These are phyloP conservation scores for Dipodomys spectabilis DNA, from an alignment of 2,113 vertebrate genomes.

Conservation along the genomic window DNA sequence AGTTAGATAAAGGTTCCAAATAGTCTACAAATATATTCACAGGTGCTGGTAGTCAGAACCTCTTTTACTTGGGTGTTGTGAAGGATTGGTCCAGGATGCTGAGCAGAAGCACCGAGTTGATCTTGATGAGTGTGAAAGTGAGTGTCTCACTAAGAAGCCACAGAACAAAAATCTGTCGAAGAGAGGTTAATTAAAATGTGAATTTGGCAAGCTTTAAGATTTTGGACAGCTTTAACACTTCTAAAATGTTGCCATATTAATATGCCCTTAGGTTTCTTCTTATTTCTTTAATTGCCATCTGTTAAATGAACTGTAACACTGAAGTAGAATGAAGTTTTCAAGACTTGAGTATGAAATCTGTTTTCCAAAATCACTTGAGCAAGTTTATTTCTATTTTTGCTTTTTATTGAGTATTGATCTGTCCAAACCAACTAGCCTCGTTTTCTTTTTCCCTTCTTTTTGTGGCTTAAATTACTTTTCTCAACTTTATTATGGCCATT, in stretches of 20 bases:
- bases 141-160: slow-evolving; percentile 18
- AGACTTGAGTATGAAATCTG: slow-evolving; percentile 32
- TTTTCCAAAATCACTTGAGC: background rate
- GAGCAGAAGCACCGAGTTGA: background rate
- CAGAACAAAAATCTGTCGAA: slow-evolving; percentile 26
- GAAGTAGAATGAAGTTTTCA: slow-evolving; percentile 33
- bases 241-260: slow-evolving; percentile 52
- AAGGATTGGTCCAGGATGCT: background rate
- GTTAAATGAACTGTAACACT: slow-evolving; percentile 62
- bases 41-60: background rate
- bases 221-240: slow-evolving; percentile 61
- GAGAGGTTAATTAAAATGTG: slow-evolving; percentile 61
- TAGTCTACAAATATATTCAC: background rate
- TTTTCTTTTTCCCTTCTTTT: background rate
- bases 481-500: background rate
- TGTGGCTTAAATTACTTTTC: background rate
- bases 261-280: slow-evolving; percentile 51
- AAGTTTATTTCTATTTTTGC: background rate
- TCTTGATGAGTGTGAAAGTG: background rate
- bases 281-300: slow-evolving; percentile 73
- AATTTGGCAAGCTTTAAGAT: slow-evolving; percentile 61
- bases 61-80: background rate
- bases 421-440: background rate
- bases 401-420: background rate
- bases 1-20: background rate